phyloP scores from a whole-genome alignment of 1,140 invertebrate species.

The Drosophila kikkawai region DNA sequence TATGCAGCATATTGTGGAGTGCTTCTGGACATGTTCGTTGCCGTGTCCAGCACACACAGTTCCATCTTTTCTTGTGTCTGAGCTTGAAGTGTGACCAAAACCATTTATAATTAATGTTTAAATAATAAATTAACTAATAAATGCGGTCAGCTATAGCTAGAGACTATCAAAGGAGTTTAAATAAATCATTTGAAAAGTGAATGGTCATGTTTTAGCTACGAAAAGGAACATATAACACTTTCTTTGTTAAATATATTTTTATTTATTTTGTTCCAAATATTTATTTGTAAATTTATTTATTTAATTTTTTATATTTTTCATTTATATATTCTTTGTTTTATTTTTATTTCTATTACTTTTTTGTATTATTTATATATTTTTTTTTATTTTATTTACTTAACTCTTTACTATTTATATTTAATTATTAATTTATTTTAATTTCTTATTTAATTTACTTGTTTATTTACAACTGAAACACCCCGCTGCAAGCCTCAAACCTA shows the following conservation, averaged over 20 bases:
- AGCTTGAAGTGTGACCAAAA: not conserved
- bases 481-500: not conserved
- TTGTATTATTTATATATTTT: not conserved
- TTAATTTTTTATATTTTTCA: not conserved
- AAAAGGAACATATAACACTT: no score
- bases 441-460: not conserved
- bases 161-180: not conserved
- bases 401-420: not conserved
- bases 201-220: not conserved
- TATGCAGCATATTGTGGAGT: slow-evolving; percentile 59
- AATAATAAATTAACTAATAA: not conserved
- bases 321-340: not conserved
- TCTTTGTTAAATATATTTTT: not conserved
- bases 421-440: not conserved
- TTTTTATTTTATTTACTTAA: not conserved
- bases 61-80: slow-evolving; percentile 8
- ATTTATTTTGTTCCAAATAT: not conserved
- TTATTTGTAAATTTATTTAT: not conserved
- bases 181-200: not conserved
- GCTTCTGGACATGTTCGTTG: slow-evolving; percentile 43
- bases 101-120: not conserved
- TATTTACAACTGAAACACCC: not conserved
- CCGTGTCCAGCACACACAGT: slow-evolving; percentile 1
- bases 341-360: not conserved
- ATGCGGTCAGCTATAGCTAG: not conserved